Evolutionary conservation across 2,113 vertebrate species (phyloP).

Genomic region (Oreotrochilus melanogaster): DNA sequence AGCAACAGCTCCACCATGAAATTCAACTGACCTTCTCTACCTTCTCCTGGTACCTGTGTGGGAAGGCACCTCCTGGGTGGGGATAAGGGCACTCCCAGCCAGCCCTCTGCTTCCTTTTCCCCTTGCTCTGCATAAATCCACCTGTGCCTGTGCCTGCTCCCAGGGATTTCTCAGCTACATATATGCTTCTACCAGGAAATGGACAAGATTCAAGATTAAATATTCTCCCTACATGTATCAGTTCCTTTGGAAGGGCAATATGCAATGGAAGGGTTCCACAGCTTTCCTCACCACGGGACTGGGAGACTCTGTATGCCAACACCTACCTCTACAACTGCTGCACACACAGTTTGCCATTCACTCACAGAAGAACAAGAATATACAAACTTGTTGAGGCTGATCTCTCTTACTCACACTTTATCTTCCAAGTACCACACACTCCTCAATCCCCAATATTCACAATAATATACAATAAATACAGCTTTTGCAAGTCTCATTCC

Average conservation of each 20-base stretch:
- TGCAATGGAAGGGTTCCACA: neutral
- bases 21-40: accelerated
- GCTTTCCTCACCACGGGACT: neutral
- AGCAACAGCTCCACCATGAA: neutral
- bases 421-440: neutral
- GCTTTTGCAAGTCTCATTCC: neutral
- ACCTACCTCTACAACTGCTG: neutral
- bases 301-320: neutral
- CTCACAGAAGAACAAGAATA: conserved; percentile 6
- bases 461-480: conserved; percentile 77
- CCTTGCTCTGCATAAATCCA: neutral
- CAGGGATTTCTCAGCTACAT: neutral
- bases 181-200: conserved; percentile 35
- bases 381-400: neutral
- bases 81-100: accelerated
- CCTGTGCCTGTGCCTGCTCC: neutral
- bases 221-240: neutral
- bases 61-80: neutral
- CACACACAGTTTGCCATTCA: neutral
- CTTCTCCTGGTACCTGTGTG: neutral
- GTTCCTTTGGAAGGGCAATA: neutral
- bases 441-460: conserved; percentile 70
- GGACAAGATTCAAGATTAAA: neutral
- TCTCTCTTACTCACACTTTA: neutral
- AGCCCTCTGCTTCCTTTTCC: accelerated